A percentile compares a stretch with the other conserved stretches of the same genome.
phyloP scores from a whole-genome alignment of 1,140 invertebrate genomes.

The Drosophila mayri region DNA sequence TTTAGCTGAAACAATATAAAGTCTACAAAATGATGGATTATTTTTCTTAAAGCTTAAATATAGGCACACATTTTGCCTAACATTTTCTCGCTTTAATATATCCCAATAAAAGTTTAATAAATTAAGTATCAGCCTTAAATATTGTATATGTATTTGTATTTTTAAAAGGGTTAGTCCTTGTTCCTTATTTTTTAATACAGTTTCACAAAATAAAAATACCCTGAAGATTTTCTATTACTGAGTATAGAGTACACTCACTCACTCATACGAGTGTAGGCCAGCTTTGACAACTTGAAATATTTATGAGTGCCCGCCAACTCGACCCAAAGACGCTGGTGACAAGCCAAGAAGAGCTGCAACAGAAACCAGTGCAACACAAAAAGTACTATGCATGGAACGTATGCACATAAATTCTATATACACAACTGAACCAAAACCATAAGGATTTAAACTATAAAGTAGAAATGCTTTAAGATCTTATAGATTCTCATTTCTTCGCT shows the following conservation, averaged over 20 bases:
- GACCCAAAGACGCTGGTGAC: slow-evolving; percentile 48
- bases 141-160: background rate
- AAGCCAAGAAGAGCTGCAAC: slow-evolving; percentile 50
- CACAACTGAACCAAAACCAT: background rate
- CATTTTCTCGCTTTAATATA: no score
- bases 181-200: background rate
- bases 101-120: no score
- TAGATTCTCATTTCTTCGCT: background rate
- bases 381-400: slow-evolving; percentile 12
- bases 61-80: background rate
- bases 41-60: background rate
- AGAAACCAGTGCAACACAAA: slow-evolving; percentile 16
- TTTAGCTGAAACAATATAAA: background rate
- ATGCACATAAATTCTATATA: slow-evolving; percentile 1
- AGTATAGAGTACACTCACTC: slow-evolving; percentile 15
- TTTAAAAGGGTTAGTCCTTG: no score
- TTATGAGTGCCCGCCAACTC: slow-evolving; percentile 49
- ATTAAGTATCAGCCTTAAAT: background rate
- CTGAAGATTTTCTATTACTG: background rate
- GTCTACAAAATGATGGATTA: background rate
- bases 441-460: background rate
- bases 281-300: slow-evolving; percentile 56
- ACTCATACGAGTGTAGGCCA: slow-evolving; percentile 8
- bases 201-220: background rate
- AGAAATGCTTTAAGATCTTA: background rate